Conservation (phyloP, 2,888 invertebrate genomes). For the Acanthococcus lagerstroemiae region DNA sequence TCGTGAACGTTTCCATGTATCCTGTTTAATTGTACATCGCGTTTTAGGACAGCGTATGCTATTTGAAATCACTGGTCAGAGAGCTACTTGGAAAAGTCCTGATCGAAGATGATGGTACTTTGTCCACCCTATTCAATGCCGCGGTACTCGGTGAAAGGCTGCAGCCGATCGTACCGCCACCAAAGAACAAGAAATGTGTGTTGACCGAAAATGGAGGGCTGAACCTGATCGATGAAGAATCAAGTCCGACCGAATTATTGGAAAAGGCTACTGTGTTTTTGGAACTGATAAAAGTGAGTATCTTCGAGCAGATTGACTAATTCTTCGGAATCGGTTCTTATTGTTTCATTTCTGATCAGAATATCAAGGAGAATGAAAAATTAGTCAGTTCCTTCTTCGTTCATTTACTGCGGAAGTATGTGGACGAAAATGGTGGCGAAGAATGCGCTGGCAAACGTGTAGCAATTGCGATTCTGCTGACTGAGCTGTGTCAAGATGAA, state of each 20-base stretch:
- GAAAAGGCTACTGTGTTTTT: neutral
- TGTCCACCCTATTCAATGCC: neutral
- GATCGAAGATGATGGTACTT: neutral
- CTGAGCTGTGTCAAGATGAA: conserved; percentile 7
- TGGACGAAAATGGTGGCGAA: neutral
- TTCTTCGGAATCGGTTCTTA: too few species aligned
- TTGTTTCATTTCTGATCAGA: neutral
- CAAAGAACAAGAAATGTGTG: neutral
- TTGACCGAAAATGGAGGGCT: conserved; percentile 5
- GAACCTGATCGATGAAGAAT: neutral
- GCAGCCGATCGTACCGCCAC: neutral
- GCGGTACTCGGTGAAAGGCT: neutral
- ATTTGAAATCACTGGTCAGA: conserved; percentile 35
- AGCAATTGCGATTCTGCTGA: neutral
- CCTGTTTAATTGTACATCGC: neutral
- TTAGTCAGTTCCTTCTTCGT: conserved; percentile 2
- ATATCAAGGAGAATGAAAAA: neutral
- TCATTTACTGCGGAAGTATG: neutral
- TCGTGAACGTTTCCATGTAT: neutral
- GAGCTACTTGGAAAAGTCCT: conserved; percentile 28
- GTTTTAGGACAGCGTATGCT: conserved; percentile 35
- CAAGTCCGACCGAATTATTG: neutral
- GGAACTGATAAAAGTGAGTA: conserved; percentile 16
- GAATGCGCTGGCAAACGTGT: neutral
- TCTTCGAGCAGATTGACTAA: too few species aligned